Percentiles rank a stretch among this genome's conserved stretches.
These are phyloP conservation scores for Pangasius larnaudii DNA, from an alignment of 2,797 vertebrate genomes.

Conservation along the genomic window DNA sequence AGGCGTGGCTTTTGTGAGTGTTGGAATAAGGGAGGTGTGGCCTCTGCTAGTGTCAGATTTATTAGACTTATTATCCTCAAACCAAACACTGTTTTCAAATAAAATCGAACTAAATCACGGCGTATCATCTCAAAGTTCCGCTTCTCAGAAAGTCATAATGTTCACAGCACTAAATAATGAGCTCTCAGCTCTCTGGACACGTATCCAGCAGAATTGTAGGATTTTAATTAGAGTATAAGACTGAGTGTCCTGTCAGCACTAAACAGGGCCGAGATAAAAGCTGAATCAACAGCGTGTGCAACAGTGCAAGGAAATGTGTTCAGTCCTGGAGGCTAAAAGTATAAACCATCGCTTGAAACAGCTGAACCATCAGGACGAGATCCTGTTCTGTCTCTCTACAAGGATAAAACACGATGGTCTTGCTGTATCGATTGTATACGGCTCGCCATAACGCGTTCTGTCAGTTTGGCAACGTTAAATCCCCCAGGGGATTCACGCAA, in stretches of 20 bases:
- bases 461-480: not conserved
- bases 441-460: not conserved
- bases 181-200: not conserved
- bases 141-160: not conserved
- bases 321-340: slow-evolving; percentile 13
- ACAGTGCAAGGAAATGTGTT: slow-evolving; percentile 21
- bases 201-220: not conserved
- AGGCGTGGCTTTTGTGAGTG: not conserved
- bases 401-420: not conserved
- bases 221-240: slow-evolving; percentile 16
- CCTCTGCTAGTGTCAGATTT: not conserved
- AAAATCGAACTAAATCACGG: not conserved
- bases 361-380: slow-evolving; percentile 10
- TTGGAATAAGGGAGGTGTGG: not conserved
- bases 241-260: slow-evolving; percentile 20
- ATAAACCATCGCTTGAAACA: slow-evolving; percentile 6
- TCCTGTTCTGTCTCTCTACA: slow-evolving; percentile 10
- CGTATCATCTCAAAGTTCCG: not conserved
- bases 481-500: not conserved
- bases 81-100: not conserved
- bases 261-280: slow-evolving; percentile 23
- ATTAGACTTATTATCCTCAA: not conserved
- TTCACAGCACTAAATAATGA: not conserved
- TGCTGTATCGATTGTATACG: not conserved
- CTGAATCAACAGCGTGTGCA: slow-evolving; percentile 16